Conservation (phyloP, 2,888 invertebrate genomes). For the Pyrgus malvae region DNA sequence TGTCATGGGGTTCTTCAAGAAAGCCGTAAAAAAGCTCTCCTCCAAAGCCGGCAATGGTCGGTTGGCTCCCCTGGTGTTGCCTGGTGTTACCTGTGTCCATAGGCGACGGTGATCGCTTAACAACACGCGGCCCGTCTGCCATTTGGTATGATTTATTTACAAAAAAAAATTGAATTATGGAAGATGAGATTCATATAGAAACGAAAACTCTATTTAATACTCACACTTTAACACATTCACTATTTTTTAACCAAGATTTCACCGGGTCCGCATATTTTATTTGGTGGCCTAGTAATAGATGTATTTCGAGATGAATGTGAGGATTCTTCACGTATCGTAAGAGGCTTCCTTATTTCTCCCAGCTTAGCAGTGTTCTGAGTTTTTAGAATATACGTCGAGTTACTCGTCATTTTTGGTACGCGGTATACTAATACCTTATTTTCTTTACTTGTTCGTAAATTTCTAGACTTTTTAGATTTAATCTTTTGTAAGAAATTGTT, state of each 20-base stretch:
- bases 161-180: too few relatives aligned
- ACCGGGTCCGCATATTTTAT: constrained; percentile 53
- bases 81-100: too few relatives aligned
- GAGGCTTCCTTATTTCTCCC: constrained; percentile 38
- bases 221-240: too few relatives aligned
- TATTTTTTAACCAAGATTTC: constrained; percentile 38
- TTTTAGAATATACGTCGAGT: neutral
- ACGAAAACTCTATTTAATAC: too few relatives aligned
- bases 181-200: too few relatives aligned
- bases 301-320: constrained; percentile 25
- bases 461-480: constrained; percentile 39
- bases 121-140: too few relatives aligned
- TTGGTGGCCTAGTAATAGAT: constrained; percentile 30
- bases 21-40: too few relatives aligned
- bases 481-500: constrained; percentile 45
- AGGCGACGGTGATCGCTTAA: too few relatives aligned
- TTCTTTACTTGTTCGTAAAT: constrained; percentile 36
- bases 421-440: constrained; percentile 46
- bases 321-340: constrained; percentile 44
- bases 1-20: too few relatives aligned
- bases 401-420: constrained; percentile 33
- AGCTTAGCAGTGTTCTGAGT: constrained; percentile 27
- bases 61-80: too few relatives aligned
- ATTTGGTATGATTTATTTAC: too few relatives aligned
- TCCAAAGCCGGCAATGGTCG: too few relatives aligned